Percentiles rank a stretch among this genome's conserved stretches.
Evolutionary conservation across 2,888 invertebrate genomes (phyloP).

Genomic region (Polydrusus pterygomalis): DNA sequence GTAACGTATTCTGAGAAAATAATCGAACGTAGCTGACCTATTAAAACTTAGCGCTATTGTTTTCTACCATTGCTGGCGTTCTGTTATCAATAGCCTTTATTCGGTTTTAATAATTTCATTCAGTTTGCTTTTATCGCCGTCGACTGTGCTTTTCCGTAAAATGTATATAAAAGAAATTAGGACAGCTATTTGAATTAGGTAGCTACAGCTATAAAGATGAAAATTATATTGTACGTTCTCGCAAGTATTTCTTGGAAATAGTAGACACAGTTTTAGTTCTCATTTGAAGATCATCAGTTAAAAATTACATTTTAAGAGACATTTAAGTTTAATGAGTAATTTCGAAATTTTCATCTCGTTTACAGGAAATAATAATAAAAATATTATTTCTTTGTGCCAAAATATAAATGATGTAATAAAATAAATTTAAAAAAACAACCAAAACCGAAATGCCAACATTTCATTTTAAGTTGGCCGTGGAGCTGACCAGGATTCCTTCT

Average conservation of each 20-base stretch:
- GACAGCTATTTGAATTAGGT: constrained; percentile 17
- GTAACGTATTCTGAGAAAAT: background rate
- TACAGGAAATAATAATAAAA: no score
- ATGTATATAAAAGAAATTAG: constrained; percentile 19
- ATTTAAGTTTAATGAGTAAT: no score
- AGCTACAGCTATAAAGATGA: constrained; percentile 6
- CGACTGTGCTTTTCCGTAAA: constrained; percentile 18
- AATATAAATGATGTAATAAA: no score
- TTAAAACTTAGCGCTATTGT: constrained; percentile 19
- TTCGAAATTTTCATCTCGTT: no score
- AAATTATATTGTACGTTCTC: constrained; percentile 1
- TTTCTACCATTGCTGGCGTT: constrained; percentile 26
- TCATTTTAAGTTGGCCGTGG: no score
- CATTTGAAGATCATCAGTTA: no score
- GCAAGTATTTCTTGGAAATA: constrained; percentile 9
- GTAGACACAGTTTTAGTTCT: no score
- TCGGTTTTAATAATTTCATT: constrained; percentile 27
- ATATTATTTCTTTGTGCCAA: no score
- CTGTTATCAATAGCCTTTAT: constrained; percentile 22
- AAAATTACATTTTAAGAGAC: no score
- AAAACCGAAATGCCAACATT: no score
- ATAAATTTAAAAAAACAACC: no score
- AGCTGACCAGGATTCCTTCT: no score
- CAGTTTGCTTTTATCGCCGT: constrained; percentile 23
- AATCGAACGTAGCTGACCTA: constrained; percentile 10